These are phyloP conservation scores for Rhodinocichla rosea DNA, from an alignment of 2,113 vertebrate species.

Conservation along the genomic window DNA sequence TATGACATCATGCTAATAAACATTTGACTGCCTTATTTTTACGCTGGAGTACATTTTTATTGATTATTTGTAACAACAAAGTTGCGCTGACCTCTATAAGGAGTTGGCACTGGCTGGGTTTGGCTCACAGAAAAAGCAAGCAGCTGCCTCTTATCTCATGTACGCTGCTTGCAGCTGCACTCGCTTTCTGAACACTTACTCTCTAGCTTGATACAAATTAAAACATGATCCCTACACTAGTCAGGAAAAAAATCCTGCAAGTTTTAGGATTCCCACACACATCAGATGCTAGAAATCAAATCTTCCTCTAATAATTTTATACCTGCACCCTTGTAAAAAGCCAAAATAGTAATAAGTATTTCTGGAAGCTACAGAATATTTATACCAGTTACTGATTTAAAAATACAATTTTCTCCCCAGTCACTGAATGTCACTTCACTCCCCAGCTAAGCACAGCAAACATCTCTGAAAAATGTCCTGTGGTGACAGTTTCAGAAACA, in stretches of 20 bases:
- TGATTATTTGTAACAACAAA: background rate
- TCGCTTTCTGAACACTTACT: background rate
- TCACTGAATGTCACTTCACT: background rate
- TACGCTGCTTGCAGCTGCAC: rapidly evolving
- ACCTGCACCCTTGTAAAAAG: background rate
- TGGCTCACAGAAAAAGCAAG: background rate
- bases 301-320: background rate
- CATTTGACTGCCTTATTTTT: background rate
- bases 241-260: background rate
- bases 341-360: background rate
- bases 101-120: background rate
- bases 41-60: background rate
- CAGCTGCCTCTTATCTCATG: background rate
- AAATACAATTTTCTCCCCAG: background rate
- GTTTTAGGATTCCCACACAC: background rate
- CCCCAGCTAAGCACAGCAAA: background rate
- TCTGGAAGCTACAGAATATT: background rate
- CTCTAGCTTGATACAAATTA: background rate
- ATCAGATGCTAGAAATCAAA: background rate
- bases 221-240: background rate
- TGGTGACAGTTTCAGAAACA: background rate
- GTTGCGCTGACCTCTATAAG: background rate
- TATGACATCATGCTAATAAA: background rate
- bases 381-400: background rate
- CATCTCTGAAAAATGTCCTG: background rate